Conservation (phyloP, 2,888 invertebrate genomes). For the Acrocyrtus sp. region DNA sequence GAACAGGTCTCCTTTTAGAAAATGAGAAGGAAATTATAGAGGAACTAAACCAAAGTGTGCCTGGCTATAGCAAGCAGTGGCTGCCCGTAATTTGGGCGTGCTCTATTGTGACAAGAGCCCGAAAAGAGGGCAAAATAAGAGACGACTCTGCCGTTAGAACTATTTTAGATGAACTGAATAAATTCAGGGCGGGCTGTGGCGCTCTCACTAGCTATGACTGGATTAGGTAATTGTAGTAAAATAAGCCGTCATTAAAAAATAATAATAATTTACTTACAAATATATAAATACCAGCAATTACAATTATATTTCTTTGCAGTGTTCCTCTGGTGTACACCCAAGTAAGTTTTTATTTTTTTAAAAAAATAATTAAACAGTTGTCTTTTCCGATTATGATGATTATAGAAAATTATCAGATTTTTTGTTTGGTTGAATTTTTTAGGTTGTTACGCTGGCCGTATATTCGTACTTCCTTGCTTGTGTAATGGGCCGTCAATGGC, state of each 20-base stretch:
- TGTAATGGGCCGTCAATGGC: conserved; percentile 90
- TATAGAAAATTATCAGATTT: neutral
- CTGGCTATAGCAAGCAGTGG: conserved; percentile 89
- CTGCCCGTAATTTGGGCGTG: conserved; percentile 92
- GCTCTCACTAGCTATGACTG: conserved; percentile 72
- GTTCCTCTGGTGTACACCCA: conserved; percentile 86
- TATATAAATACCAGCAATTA: conserved; percentile 85
- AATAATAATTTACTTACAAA: conserved; percentile 65
- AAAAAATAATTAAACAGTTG: neutral
- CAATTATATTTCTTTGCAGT: no score
- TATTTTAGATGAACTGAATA: conserved; percentile 86
- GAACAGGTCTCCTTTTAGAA: conserved; percentile 77
- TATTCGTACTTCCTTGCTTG: conserved; percentile 92
- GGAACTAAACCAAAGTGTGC: conserved; percentile 72
- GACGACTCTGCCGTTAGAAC: conserved; percentile 95
- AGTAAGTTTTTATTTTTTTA: conserved; percentile 64
- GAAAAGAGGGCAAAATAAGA: conserved; percentile 89
- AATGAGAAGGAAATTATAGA: conserved; percentile 81
- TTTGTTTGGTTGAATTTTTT: neutral
- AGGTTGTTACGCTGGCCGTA: conserved; percentile 90
- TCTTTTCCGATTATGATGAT: no score
- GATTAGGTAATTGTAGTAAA: neutral
- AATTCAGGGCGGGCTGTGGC: conserved; percentile 79
- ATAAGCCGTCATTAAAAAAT: neutral
- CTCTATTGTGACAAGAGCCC: conserved; percentile 86